Evolutionary conservation across 2,888 invertebrate genomes (phyloP), one percentile per base, ranked within the genome.

Genomic region (Kryphioiulus occultus): DNA sequence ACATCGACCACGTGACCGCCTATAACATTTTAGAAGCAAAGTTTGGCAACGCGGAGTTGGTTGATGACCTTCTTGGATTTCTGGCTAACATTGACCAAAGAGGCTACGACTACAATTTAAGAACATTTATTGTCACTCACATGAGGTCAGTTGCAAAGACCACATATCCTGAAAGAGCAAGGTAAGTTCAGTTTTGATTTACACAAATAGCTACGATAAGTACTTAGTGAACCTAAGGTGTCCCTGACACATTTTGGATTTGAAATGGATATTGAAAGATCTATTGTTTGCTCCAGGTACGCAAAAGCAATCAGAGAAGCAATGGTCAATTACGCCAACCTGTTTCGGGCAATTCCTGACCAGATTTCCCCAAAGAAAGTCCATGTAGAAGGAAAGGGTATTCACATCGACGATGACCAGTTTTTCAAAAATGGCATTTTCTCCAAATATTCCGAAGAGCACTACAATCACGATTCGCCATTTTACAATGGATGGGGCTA

Each of bases 51-150:
- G 59, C 7, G 7, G 22, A 59, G 7, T 10, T 59, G 59, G 59
- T 59, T 1, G 3, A 59, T n/a, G 22, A 59, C 15, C 59, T 59
- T 59, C 22, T 59, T 17, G 59, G 19, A 22, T 22, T 59, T 22
- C 22, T 59, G 59, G 59, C 59, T 5, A 22, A 59, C n/a, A 9
- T 22, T 59, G 59, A 22, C 22, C 3, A 22, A 59, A 59, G 19
- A 22, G 22, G 59, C n/a, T 59, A 59, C 22, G 59, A 59, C 22
- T 22, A 59, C 59, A 53, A 53, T 35, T 86, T 86, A 22, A 86
- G 59, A 19, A 86, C 53, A 53, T 86, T 26, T 59, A 86, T 86
- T 59, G n/a, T 47, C 30, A 47, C 86, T 0, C 59, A 86, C 53
- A 86, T 86, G 26, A 59, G 53, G 32, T 22, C 86, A 19, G 7